phyloP scores from a whole-genome alignment of 2,797 vertebrate species.

The Parauchenoglanis ngamensis region DNA sequence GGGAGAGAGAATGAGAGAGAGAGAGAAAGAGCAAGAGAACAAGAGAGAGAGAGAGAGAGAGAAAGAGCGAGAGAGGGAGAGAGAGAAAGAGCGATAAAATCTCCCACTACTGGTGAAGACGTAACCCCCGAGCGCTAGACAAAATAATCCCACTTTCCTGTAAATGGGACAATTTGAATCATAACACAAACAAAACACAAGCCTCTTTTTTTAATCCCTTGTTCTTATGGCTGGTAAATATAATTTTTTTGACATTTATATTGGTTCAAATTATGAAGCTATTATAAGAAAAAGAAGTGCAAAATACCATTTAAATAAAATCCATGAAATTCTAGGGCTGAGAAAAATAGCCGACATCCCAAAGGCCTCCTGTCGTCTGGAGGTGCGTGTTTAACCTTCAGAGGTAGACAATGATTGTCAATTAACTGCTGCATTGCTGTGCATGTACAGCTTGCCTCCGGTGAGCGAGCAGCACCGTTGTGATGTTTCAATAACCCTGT shows the following conservation, averaged over 20 bases:
- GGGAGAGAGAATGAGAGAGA: neutral
- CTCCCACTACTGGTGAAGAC: slow-evolving; percentile 80
- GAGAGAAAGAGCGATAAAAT: slow-evolving; percentile 70
- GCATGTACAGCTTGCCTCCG: slow-evolving; percentile 58
- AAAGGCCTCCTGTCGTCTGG: slow-evolving; percentile 60
- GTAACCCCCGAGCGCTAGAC: slow-evolving; percentile 77
- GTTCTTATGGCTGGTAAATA: neutral
- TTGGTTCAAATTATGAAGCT: neutral
- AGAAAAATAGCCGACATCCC: slow-evolving; percentile 10
- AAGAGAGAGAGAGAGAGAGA: slow-evolving; percentile 7
- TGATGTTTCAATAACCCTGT: slow-evolving; percentile 79
- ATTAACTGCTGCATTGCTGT: slow-evolving; percentile 74
- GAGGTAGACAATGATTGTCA: slow-evolving; percentile 78
- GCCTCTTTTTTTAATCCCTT: slow-evolving; percentile 51
- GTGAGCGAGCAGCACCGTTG: slow-evolving; percentile 57
- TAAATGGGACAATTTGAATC: slow-evolving; percentile 79
- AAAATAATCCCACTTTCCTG: slow-evolving; percentile 80
- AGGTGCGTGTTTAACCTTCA: slow-evolving; percentile 77
- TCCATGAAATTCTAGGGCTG: slow-evolving; percentile 8
- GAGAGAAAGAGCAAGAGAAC: slow-evolving; percentile 55
- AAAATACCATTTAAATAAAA: neutral
- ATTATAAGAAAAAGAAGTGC: neutral
- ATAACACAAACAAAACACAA: slow-evolving; percentile 71
- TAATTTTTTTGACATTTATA: neutral
- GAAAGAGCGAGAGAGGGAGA: slow-evolving; percentile 45